These are phyloP conservation scores for Eupristina koningsbergeri DNA, from an alignment of 1,140 invertebrate genomes.

Conservation along the genomic window DNA sequence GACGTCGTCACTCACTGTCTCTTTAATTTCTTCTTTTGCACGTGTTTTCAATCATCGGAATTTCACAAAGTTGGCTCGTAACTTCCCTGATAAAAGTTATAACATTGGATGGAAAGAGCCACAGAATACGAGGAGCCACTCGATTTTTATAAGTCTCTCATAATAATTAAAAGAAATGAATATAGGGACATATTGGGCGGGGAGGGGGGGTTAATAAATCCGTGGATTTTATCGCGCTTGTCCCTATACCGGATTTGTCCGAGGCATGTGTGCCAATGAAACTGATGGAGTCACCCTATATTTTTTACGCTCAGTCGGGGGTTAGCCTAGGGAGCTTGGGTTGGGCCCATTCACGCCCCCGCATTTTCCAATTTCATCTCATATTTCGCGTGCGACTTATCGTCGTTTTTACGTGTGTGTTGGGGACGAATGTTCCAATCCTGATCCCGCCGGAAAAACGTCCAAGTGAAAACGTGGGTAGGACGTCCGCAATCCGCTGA, in stretches of 20 bases:
- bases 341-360: not conserved
- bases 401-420: not conserved
- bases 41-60: slow-evolving; percentile 5
- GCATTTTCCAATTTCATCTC: slow-evolving; percentile 2
- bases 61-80: not conserved
- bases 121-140: not conserved
- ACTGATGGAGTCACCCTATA: not conserved
- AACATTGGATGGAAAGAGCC: not conserved
- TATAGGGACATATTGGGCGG: not conserved
- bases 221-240: not conserved
- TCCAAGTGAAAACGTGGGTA: not conserved
- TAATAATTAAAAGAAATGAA: slow-evolving; percentile 38
- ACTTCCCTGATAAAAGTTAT: not conserved
- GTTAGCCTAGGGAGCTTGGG: not conserved
- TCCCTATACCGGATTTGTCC: not conserved
- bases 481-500: too few relatives aligned
- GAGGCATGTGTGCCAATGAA: not conserved
- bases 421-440: slow-evolving; percentile 17
- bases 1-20: not conserved
- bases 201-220: too few relatives aligned
- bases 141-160: not conserved
- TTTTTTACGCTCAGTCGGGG: not conserved
- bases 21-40: not conserved
- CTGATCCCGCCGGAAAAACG: slow-evolving; percentile 21
- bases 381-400: slow-evolving; percentile 16